These are phyloP conservation scores for Tetrax tetrax DNA, from an alignment of 2,113 vertebrate species.

Conservation along the genomic window DNA sequence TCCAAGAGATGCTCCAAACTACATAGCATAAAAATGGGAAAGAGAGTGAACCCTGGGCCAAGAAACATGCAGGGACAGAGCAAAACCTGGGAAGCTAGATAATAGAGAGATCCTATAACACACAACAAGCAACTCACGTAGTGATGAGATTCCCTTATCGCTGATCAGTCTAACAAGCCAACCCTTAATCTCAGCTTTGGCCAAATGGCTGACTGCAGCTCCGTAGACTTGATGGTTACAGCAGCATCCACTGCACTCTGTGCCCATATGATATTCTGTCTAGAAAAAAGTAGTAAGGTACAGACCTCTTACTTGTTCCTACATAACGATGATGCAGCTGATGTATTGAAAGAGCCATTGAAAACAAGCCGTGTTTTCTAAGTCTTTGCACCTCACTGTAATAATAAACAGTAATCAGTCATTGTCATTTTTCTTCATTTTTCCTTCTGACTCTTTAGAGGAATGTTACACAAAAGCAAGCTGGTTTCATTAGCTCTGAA, in stretches of 20 bases:
- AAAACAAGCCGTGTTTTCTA: neutral
- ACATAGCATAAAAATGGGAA: neutral
- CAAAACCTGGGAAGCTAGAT: neutral
- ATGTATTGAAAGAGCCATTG: neutral
- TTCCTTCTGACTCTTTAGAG: neutral
- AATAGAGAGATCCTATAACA: neutral
- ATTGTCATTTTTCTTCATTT: neutral
- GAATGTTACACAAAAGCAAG: neutral
- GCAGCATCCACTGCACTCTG: neutral
- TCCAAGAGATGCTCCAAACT: neutral
- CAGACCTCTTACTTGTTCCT: neutral
- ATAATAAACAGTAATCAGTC: neutral
- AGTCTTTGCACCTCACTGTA: neutral
- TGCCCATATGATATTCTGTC: neutral
- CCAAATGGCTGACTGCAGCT: neutral
- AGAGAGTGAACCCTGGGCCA: neutral
- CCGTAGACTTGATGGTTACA: neutral
- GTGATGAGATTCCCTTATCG: neutral
- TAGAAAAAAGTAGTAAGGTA: neutral
- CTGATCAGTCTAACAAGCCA: neutral
- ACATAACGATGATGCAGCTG: neutral
- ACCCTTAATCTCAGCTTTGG: neutral
- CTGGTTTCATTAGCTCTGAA: neutral
- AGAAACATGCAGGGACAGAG: neutral
- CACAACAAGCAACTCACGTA: neutral